Conservation (phyloP, 2,113 vertebrate genomes). For the Rhynchopsitta pachyrhyncha region DNA sequence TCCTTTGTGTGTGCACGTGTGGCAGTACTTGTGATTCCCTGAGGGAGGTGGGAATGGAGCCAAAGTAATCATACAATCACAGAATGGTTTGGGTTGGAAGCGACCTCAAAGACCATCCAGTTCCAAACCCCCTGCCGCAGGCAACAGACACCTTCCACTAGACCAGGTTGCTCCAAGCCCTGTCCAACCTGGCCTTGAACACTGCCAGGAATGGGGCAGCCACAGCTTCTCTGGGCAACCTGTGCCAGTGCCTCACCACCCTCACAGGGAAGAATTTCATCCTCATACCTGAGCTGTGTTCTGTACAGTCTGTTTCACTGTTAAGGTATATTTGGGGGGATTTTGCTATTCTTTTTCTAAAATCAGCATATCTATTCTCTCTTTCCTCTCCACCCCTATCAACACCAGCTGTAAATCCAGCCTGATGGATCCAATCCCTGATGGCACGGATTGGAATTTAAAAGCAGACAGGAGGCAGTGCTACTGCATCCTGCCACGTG, state of each 20-base stretch:
- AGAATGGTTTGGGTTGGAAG: not conserved
- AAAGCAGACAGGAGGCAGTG: not conserved
- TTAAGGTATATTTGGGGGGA: too few species aligned
- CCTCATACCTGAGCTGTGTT: not conserved
- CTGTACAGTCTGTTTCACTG: too few species aligned
- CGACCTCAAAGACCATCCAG: not conserved
- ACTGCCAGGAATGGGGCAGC: not conserved
- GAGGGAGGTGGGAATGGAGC: not conserved
- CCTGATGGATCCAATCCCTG: not conserved
- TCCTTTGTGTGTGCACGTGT: not conserved
- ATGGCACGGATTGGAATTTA: fast-evolving
- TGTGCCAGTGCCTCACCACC: not conserved
- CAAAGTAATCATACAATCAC: not conserved
- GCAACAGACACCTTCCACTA: not conserved
- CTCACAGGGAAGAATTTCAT: not conserved
- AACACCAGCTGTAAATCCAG: not conserved
- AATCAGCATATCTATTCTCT: not conserved
- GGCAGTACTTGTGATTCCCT: fast-evolving
- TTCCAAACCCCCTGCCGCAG: not conserved
- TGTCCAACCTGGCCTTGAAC: not conserved
- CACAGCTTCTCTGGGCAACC: not conserved
- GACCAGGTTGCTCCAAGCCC: not conserved
- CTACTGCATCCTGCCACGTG: fast-evolving
- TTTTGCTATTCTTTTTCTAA: not conserved
- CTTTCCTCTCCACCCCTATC: not conserved